A percentile compares a stretch with the other conserved stretches of the same genome.
Evolutionary conservation across 1,140 invertebrate genomes (phyloP).

Genomic region (Calliopsis andreniformis): DNA sequence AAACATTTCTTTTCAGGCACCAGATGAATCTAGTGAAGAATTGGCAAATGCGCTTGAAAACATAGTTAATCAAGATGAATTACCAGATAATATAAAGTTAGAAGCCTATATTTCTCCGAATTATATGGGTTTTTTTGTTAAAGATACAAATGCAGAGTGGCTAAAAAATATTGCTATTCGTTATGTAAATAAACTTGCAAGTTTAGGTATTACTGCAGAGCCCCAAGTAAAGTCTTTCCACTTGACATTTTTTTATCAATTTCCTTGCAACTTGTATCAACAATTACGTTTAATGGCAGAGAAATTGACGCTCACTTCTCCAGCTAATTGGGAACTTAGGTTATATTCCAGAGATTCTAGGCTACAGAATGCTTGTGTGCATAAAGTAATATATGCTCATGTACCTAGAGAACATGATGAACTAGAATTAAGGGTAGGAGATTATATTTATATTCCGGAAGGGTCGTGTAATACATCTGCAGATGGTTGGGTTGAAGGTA

Average conservation of each 20-base stretch:
- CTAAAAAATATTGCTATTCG: constrained; percentile 88
- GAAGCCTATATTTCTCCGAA: constrained; percentile 92
- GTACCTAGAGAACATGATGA: constrained; percentile 90
- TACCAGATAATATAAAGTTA: constrained; percentile 85
- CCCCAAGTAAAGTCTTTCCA: constrained; percentile 92
- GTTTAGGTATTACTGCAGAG: constrained; percentile 86
- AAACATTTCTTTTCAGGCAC: constrained; percentile 82
- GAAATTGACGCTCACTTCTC: constrained; percentile 84
- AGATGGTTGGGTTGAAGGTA: constrained; percentile 94
- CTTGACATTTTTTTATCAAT: constrained; percentile 94
- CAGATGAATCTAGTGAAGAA: constrained; percentile 87
- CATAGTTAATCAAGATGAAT: constrained; percentile 86
- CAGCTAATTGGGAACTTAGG: constrained; percentile 91
- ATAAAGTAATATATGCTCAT: constrained; percentile 91
- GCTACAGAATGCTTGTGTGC: constrained; percentile 86
- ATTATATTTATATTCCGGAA: constrained; percentile 91
- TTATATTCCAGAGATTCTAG: constrained; percentile 92
- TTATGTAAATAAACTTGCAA: constrained; percentile 89
- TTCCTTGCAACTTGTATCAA: constrained; percentile 87
- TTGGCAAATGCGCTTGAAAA: constrained; percentile 85
- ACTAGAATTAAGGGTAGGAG: constrained; percentile 91
- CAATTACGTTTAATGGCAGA: constrained; percentile 88
- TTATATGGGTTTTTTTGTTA: constrained; percentile 93
- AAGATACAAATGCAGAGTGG: constrained; percentile 88
- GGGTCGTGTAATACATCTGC: constrained; percentile 87